phyloP scores from a whole-genome alignment of 2,797 vertebrate species.

The Pelobates cultripes region DNA sequence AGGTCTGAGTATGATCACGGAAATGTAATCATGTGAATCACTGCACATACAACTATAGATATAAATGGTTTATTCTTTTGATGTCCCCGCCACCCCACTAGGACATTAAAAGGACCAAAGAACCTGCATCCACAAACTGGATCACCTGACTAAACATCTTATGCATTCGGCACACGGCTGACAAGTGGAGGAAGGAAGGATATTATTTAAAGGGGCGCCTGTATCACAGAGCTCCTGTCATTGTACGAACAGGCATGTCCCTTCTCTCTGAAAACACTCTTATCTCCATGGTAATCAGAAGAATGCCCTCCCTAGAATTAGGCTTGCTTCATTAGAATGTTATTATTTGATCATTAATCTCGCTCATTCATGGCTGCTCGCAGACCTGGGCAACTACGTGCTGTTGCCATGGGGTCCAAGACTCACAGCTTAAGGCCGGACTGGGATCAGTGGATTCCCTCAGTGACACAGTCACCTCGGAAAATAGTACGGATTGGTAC shows the following conservation, averaged over 20 bases:
- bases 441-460: too few species aligned
- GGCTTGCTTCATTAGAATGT: slow-evolving; percentile 23
- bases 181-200: background rate
- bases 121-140: background rate
- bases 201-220: background rate
- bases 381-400: background rate
- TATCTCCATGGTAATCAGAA: slow-evolving; percentile 28
- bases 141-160: background rate
- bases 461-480: too few species aligned
- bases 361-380: slow-evolving; percentile 7
- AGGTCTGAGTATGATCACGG: too few species aligned
- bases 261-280: background rate
- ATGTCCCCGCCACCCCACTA: background rate
- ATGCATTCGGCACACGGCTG: background rate
- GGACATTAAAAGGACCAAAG: background rate
- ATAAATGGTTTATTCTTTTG: background rate
- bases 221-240: slow-evolving; percentile 1
- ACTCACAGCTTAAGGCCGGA: background rate
- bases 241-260: background rate
- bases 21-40: background rate
- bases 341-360: slow-evolving; percentile 40
- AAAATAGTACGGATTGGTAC: too few species aligned
- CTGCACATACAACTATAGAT: background rate
- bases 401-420: slow-evolving; percentile 17
- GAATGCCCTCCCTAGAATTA: slow-evolving; percentile 11